These are phyloP conservation scores for Lytechinus variegatus DNA, from an alignment of 35 echinoderm and acorn worm genomes.

Conservation along the genomic window DNA sequence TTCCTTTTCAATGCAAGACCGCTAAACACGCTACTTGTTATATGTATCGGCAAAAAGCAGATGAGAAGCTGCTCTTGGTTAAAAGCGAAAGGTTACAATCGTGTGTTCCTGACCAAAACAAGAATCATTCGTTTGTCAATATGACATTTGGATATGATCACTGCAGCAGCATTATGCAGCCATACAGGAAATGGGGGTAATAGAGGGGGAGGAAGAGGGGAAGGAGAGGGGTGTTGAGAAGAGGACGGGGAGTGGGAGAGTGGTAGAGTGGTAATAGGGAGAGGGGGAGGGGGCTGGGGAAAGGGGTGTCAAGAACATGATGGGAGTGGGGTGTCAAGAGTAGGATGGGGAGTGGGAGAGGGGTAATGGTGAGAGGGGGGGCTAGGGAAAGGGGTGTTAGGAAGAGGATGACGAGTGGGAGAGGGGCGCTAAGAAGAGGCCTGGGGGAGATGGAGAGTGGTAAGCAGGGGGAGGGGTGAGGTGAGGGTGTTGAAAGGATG, in stretches of 20 bases:
- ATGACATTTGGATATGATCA: conserved; percentile 48
- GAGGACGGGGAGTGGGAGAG: neutral
- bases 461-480: too few species aligned
- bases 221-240: neutral
- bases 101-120: conserved; percentile 14
- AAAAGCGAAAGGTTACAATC: neutral
- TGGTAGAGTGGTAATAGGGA: neutral
- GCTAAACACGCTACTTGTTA: neutral
- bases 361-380: neutral
- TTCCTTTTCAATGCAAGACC: neutral
- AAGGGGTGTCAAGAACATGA: neutral
- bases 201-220: conserved; percentile 18
- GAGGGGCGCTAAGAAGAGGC: too few species aligned
- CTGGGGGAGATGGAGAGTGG: too few species aligned
- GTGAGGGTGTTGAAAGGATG: too few species aligned
- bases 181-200: neutral
- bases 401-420: too few species aligned
- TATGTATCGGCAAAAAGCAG: neutral
- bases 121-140: conserved; percentile 51
- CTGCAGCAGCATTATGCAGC: neutral
- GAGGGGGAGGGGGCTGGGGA: neutral
- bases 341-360: neutral
- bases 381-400: too few species aligned
- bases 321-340: neutral
- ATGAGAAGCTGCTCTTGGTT: neutral